Percentiles rank a stretch among this genome's conserved stretches.
These are phyloP conservation scores for Athalia cordata DNA, from an alignment of 2,888 invertebrate genomes.

Conservation along the genomic window DNA sequence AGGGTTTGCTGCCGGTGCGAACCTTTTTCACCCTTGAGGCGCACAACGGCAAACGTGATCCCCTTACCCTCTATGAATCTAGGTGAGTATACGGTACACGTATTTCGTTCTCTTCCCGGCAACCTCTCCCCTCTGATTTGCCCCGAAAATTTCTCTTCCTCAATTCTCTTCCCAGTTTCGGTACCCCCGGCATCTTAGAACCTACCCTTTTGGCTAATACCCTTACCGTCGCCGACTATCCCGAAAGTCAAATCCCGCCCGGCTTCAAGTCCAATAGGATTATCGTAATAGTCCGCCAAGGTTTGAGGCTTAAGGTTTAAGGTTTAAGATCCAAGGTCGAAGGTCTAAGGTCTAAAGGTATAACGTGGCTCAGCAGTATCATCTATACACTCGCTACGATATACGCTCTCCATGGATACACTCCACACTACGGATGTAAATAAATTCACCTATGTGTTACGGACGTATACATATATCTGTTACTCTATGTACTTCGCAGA, in stretches of 20 bases:
- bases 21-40: not conserved
- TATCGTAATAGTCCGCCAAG: slow-evolving; percentile 69
- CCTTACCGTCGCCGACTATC: slow-evolving; percentile 56
- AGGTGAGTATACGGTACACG: too few relatives aligned
- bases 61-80: too few relatives aligned
- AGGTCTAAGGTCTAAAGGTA: slow-evolving; percentile 14
- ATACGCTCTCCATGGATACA: not conserved
- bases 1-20: not conserved
- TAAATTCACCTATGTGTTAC: too few relatives aligned
- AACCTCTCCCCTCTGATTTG: not conserved
- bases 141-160: too few relatives aligned
- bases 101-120: not conserved
- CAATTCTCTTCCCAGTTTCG: slow-evolving; percentile 33
- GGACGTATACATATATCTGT: too few relatives aligned
- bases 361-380: not conserved
- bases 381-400: not conserved
- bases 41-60: not conserved
- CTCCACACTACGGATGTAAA: too few relatives aligned
- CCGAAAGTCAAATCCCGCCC: slow-evolving; percentile 62
- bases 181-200: slow-evolving; percentile 18
- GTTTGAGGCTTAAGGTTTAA: slow-evolving; percentile 58
- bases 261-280: slow-evolving; percentile 67
- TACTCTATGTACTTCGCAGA: too few relatives aligned
- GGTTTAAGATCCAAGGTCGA: slow-evolving; percentile 24
- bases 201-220: slow-evolving; percentile 42